These are phyloP conservation scores for Agapostemon virescens DNA, from an alignment of 2,888 invertebrate genomes.

Conservation along the genomic window DNA sequence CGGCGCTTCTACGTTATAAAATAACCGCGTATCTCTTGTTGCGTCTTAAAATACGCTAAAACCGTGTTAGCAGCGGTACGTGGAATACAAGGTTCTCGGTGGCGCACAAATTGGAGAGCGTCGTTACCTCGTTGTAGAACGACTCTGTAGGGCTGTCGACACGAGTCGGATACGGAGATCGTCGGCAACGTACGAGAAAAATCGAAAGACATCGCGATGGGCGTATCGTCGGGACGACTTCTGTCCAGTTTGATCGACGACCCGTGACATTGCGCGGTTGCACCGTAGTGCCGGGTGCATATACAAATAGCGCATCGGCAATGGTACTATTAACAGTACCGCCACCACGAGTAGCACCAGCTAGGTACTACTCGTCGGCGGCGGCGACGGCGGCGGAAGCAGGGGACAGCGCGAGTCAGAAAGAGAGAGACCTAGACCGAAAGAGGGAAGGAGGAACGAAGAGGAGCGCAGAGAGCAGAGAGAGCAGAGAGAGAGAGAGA, in stretches of 20 bases:
- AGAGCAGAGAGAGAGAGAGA: slow-evolving; percentile 57
- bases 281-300: slow-evolving; percentile 26
- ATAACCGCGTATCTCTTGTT: too few species aligned
- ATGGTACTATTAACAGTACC: slow-evolving; percentile 55
- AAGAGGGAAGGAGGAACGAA: slow-evolving; percentile 3
- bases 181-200: neutral
- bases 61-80: too few species aligned
- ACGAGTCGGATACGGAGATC: neutral
- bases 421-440: slow-evolving; percentile 9
- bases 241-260: neutral
- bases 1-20: too few species aligned
- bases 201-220: neutral
- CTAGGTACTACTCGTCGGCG: slow-evolving; percentile 48
- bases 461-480: slow-evolving; percentile 53
- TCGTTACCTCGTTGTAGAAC: too few species aligned
- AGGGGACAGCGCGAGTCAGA: slow-evolving; percentile 9
- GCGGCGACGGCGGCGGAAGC: slow-evolving; percentile 44
- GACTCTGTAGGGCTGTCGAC: too few species aligned
- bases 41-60: too few species aligned
- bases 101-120: too few species aligned
- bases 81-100: too few species aligned
- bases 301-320: slow-evolving; percentile 40
- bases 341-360: slow-evolving; percentile 43
- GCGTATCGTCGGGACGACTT: neutral
- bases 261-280: slow-evolving; percentile 13